Evolutionary conservation across 2,113 vertebrate species (phyloP).

Genomic region (Progne subis): DNA sequence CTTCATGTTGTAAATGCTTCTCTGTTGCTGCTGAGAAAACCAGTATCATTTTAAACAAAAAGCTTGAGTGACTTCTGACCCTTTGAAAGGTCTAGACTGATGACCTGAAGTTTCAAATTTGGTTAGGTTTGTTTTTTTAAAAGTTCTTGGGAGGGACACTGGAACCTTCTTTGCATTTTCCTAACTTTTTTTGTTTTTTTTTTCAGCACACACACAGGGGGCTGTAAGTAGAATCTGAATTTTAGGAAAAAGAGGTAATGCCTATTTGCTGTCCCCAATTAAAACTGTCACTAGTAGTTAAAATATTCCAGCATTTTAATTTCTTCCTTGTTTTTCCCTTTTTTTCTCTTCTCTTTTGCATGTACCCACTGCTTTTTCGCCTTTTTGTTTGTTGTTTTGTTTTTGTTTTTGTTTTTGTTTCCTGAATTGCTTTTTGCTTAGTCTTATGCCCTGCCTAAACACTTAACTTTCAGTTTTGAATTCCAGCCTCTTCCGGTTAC

Average conservation of each 20-base stretch:
- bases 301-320: neutral
- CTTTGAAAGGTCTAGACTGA: neutral
- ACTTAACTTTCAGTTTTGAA: neutral
- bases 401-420: neutral
- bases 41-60: neutral
- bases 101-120: neutral
- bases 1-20: neutral
- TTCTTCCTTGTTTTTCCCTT: neutral
- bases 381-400: too few relatives aligned
- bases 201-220: fast-evolving
- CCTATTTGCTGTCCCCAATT: fast-evolving
- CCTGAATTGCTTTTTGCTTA: neutral
- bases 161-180: neutral
- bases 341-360: neutral
- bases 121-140: neutral
- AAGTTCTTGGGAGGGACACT: neutral
- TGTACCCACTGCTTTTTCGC: neutral
- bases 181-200: neutral
- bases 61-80: neutral
- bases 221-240: neutral
- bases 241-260: neutral
- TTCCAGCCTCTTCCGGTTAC: neutral
- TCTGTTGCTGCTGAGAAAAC: neutral
- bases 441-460: neutral
- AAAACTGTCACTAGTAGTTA: neutral